A percentile compares a stretch with the other conserved stretches of the same genome.
Conservation (phyloP, 2,797 vertebrate genomes). For the Leptodactylus fallax region DNA sequence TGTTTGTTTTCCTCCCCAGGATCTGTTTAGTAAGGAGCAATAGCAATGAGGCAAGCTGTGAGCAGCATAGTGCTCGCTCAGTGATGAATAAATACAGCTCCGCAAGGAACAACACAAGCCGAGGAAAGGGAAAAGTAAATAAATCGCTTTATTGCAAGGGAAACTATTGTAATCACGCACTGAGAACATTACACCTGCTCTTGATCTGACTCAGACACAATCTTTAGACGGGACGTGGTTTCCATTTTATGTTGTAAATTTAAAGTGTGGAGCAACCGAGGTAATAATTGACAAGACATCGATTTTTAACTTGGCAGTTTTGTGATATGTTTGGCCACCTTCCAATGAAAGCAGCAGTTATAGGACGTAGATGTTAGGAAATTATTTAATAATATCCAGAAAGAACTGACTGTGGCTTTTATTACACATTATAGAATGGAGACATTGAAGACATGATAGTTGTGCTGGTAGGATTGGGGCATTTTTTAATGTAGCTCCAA, state of each 20-base stretch:
- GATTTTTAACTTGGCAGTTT: slow-evolving; percentile 25
- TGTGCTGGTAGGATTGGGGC: neutral
- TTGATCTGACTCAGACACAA: slow-evolving; percentile 10
- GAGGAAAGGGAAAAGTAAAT: slow-evolving; percentile 34
- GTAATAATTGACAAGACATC: slow-evolving; percentile 41
- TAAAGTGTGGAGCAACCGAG: neutral
- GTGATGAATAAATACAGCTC: slow-evolving; percentile 54
- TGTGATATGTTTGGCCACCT: slow-evolving; percentile 8
- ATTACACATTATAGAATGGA: neutral
- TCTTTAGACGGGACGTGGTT: slow-evolving; percentile 28
- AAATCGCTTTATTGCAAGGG: slow-evolving; percentile 32
- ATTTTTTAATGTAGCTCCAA: neutral
- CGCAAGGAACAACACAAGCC: slow-evolving; percentile 38
- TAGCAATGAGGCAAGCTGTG: slow-evolving; percentile 55
- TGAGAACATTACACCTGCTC: slow-evolving; percentile 47
- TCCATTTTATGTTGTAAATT: slow-evolving; percentile 36
- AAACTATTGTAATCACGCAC: slow-evolving; percentile 44
- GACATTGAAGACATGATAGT: neutral
- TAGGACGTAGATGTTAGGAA: neutral
- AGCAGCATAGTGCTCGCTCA: slow-evolving; percentile 33
- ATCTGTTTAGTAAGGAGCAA: slow-evolving; percentile 49
- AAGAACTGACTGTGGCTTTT: neutral
- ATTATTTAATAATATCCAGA: neutral
- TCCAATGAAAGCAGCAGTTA: slow-evolving; percentile 33
- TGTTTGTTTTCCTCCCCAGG: slow-evolving; percentile 58